Evolutionary conservation across 2,797 vertebrate species (phyloP).

Genomic region (Salarias fasciatus): DNA sequence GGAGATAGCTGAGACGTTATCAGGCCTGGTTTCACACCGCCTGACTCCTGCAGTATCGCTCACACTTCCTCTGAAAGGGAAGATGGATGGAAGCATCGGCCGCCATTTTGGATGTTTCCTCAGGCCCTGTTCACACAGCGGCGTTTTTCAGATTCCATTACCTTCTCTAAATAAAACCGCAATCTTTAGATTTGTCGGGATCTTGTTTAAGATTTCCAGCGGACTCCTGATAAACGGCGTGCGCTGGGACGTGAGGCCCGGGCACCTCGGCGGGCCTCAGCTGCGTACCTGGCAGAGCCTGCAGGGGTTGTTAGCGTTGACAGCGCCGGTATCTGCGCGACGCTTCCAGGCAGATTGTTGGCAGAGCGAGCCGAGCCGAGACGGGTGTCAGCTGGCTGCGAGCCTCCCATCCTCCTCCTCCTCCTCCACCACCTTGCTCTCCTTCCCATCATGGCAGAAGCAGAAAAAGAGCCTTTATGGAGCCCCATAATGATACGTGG

Average conservation of each 20-base stretch:
- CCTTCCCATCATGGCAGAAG: conserved; percentile 59
- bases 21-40: too few relatives aligned
- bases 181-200: conserved; percentile 12
- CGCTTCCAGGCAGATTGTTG: conserved; percentile 75
- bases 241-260: conserved; percentile 57
- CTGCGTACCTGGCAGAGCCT: conserved; percentile 73
- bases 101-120: conserved; percentile 39
- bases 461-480: conserved; percentile 56
- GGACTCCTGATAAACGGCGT: conserved; percentile 57
- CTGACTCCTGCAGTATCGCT: too few relatives aligned
- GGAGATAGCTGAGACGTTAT: too few relatives aligned
- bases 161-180: background rate
- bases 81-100: conserved; percentile 11
- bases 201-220: conserved; percentile 16
- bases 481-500: conserved; percentile 76
- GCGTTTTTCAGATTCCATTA: too few relatives aligned
- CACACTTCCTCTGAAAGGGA: too few relatives aligned
- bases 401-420: conserved; percentile 42
- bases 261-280: conserved; percentile 52
- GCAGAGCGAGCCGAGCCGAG: conserved; percentile 63
- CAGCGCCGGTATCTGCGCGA: conserved; percentile 67
- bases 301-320: conserved; percentile 74
- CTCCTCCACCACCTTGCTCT: conserved; percentile 52
- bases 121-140: too few relatives aligned
- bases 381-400: conserved; percentile 66